Base-by-base conservation (phyloP, 2,888 invertebrate genomes). In the Andrena haemorrhoa region DNA sequence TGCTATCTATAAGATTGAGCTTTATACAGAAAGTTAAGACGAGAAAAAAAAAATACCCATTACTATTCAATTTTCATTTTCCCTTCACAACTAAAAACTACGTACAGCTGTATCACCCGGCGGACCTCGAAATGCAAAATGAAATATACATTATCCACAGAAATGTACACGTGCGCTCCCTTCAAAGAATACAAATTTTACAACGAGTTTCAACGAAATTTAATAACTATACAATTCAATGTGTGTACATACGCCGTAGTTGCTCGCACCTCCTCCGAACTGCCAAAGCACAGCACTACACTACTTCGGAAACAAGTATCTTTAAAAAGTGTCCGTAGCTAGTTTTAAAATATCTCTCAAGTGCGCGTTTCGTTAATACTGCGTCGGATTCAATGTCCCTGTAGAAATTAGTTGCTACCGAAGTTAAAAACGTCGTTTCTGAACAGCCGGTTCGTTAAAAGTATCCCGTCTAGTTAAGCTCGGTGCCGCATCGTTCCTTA, bases 341-440 rank as follows among this genome's bases (percentile, higher is more conserved):
- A n/a, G 41, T 35, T 82, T 75, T 58, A 77, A 83, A 82, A 77
- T 70, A 74, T 76, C 35, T 82, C 33, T 66, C 23, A 74, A 63
- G 20, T 70, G 58, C 33, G 31, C 56, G 63, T 79, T 66, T 23
- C 41, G n/a, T 65, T 81, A 82, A 82, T 81, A 81, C 81, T 80
- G 66, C 49, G 23, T 58, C 66, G 63, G 26, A 66, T 64, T 81
- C 26, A 26, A 53, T 75, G 75, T 49, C 49, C 10, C 35, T 79
- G 35, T 31, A 53, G 49, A 69, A 64, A 26, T 64, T 4, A 73
- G 31, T 69, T 20, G 2, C 64, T 73, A 60, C 26, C 23, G 49
- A 63, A 66, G 16, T 65, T 61, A 56, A 63, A n/a, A 75, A 56
- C 58, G 49, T 20, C 23, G 4, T 68, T 60, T 61, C 26, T 26